Evolutionary conservation across 2,113 vertebrate genomes (phyloP), one percentile per base, ranked within the genome.

Genomic region (Rhegmatorhina hoffmannsi): DNA sequence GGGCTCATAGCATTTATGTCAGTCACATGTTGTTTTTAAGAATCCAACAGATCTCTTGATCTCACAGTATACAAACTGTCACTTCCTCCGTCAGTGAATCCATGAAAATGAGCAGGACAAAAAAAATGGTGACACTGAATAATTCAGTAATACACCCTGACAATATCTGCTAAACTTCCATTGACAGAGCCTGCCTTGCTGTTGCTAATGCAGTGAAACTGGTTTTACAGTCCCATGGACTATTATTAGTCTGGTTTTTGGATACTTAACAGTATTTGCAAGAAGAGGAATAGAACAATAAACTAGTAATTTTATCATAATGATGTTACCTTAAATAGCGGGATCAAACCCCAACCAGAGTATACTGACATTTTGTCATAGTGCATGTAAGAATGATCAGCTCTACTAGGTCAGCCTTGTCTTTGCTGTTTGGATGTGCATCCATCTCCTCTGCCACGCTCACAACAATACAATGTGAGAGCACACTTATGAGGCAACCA

Each of bases 151-250:
- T 58, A 53, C 40, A 67, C 36, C 62, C 50, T 5, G 40, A 85
- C 78, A 91, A 13, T 87, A 95, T 87, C 78, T 95, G 87, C 81
- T 92, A 70, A 96, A 63, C 77, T 93, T 74, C 64, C 64, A 69
- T 90, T 95, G 97, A 78, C 72, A 87, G 23, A 94, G 78, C 73
- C 90, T 89, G 81, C 94, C 83, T 92, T 79, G 82, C 52, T 73
- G 25, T 70, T 17, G 9, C 79, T 87, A 19, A 62, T 81, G 87
- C 38, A 50, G 64, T 17, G 31, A 50, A 80, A 79, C 28, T 58
- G 69, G 69, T 56, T 80, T 92, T 82, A 50, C 29, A 87, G 10
- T 53, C 36, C 43, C 40, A 43, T 0, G 9, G 38, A 80, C 88
- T 82, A 93, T 87, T 78, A 89, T 77, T 55, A 70, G 49, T 34